These are phyloP conservation scores for Torymus aiolomorphi DNA, from an alignment of 2,888 invertebrate species.

Conservation along the genomic window DNA sequence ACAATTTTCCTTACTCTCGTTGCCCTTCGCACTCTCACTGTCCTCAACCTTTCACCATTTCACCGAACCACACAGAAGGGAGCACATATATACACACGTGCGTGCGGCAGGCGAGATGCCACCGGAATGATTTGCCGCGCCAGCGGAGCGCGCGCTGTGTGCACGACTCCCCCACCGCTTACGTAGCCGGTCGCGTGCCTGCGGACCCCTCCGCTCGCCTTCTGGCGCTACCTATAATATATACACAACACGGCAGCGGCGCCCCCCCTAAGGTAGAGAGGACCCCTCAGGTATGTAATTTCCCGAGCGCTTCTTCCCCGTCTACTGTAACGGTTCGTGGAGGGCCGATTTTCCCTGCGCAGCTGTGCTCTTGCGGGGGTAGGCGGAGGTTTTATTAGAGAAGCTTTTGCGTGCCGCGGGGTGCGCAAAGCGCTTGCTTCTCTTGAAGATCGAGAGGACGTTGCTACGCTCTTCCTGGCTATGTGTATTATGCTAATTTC, in stretches of 20 bases:
- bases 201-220: slow-evolving; percentile 53
- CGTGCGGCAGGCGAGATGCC: slow-evolving; percentile 14
- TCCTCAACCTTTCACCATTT: no score
- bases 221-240: slow-evolving; percentile 63
- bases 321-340: background rate
- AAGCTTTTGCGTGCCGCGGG: no score
- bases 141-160: slow-evolving; percentile 65
- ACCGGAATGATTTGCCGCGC: slow-evolving; percentile 62
- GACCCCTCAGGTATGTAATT: slow-evolving; percentile 32
- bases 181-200: slow-evolving; percentile 59
- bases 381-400: no score
- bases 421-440: no score
- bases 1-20: background rate
- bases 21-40: no score
- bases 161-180: slow-evolving; percentile 20
- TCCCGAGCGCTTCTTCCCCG: slow-evolving; percentile 34
- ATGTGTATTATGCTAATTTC: no score
- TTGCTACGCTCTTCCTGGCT: no score
- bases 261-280: slow-evolving; percentile 60
- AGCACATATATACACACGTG: no score
- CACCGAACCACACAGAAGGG: no score
- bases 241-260: slow-evolving; percentile 12
- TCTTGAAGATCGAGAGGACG: no score
- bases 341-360: no score
- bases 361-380: no score